Percentiles rank a stretch among this genome's conserved stretches.
Conservation (phyloP, 2,113 vertebrate species). For the Stigmatopora nigra region DNA sequence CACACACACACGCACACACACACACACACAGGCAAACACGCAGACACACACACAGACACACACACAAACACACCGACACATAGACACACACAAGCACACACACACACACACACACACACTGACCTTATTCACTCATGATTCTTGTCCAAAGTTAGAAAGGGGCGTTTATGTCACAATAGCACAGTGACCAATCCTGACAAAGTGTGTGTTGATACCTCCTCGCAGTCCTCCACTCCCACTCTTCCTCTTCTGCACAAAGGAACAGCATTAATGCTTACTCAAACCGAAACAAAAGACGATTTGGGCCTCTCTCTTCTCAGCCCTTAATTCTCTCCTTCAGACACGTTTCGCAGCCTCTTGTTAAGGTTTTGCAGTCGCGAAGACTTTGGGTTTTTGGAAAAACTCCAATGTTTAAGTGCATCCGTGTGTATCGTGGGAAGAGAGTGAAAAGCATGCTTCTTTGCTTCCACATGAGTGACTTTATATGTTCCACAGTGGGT, state of each 20-base stretch:
- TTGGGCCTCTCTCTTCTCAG: neutral
- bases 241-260: neutral
- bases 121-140: neutral
- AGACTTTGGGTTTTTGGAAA: neutral
- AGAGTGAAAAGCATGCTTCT: neutral
- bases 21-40: too few species aligned
- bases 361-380: neutral
- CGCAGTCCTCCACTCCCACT: slow-evolving; percentile 17
- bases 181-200: slow-evolving; percentile 14
- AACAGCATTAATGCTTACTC: neutral
- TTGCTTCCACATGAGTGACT: neutral
- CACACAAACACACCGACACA: too few species aligned
- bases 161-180: neutral
- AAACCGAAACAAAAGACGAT: neutral
- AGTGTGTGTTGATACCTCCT: slow-evolving; percentile 18
- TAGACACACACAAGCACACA: too few species aligned
- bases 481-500: neutral
- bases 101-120: neutral
- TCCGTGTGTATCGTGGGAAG: neutral
- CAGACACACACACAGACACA: too few species aligned
- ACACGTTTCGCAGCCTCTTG: neutral
- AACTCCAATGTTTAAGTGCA: neutral
- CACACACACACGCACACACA: too few species aligned
- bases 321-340: neutral
- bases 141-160: neutral